Conservation (phyloP, 2,797 vertebrate genomes). For the Syngnathus rostellatus region DNA sequence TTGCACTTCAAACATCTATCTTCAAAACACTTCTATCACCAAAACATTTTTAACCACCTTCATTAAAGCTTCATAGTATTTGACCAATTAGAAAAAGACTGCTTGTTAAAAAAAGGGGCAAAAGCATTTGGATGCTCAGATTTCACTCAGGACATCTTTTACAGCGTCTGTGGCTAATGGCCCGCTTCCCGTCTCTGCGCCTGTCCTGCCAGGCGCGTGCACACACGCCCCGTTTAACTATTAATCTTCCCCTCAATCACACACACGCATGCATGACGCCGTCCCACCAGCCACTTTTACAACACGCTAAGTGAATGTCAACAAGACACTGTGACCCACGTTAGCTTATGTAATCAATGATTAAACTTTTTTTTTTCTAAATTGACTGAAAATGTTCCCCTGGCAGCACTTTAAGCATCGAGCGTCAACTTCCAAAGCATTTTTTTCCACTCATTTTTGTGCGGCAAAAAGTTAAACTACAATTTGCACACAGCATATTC, state of each 20-base stretch:
- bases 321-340: conserved; percentile 24
- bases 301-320: conserved; percentile 29
- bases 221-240: conserved; percentile 48
- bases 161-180: conserved; percentile 34
- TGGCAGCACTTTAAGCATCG: background rate
- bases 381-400: background rate
- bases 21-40: background rate
- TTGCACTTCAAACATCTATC: background rate
- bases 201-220: conserved; percentile 11
- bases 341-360: conserved; percentile 8
- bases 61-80: background rate
- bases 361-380: background rate
- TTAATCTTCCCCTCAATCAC: conserved; percentile 28
- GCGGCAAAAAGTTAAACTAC: background rate
- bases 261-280: conserved; percentile 10
- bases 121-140: conserved; percentile 9
- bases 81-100: background rate
- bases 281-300: conserved; percentile 17
- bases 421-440: background rate
- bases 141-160: conserved; percentile 23
- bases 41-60: background rate
- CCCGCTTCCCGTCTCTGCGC: conserved; percentile 43
- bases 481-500: background rate
- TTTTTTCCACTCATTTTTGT: background rate
- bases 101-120: background rate